Evolutionary conservation across 1,140 invertebrate genomes (phyloP).

Genomic region (Papilio xuthus): DNA sequence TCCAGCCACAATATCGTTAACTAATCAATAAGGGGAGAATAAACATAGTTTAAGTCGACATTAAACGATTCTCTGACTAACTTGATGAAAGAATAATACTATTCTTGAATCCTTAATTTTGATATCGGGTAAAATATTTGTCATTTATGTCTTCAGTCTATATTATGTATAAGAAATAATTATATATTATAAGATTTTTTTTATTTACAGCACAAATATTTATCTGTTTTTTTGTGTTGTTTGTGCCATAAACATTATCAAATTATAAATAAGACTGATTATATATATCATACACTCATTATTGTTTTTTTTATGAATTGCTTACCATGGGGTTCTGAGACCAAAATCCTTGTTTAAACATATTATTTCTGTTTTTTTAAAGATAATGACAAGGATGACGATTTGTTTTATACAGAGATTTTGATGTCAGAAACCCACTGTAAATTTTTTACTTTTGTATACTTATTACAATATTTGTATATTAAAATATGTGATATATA

Average conservation of each 20-base stretch:
- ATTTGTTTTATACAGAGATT: too few relatives aligned
- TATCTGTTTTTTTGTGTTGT: conserved; percentile 3
- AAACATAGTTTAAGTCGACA: too few relatives aligned
- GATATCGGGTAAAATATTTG: background rate
- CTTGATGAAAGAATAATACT: background rate
- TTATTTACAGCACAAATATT: conserved; percentile 19
- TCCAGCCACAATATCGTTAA: too few relatives aligned
- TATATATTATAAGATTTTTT: background rate
- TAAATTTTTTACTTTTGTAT: background rate
- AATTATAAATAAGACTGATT: conserved; percentile 19
- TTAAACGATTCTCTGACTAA: too few relatives aligned
- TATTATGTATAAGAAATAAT: background rate
- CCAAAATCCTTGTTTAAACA: too few relatives aligned
- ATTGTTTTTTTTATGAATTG: conserved; percentile 1
- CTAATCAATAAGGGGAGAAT: too few relatives aligned
- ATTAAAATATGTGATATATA: background rate
- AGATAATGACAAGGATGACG: too few relatives aligned
- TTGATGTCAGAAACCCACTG: too few relatives aligned
- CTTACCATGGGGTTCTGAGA: too few relatives aligned
- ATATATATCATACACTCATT: background rate
- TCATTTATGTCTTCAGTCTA: background rate
- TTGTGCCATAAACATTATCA: conserved; percentile 22
- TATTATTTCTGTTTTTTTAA: too few relatives aligned
- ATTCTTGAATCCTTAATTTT: conserved; percentile 1
- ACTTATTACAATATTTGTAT: background rate